phyloP scores from a whole-genome alignment of 2,888 invertebrate genomes.

The Andrena praecox region DNA sequence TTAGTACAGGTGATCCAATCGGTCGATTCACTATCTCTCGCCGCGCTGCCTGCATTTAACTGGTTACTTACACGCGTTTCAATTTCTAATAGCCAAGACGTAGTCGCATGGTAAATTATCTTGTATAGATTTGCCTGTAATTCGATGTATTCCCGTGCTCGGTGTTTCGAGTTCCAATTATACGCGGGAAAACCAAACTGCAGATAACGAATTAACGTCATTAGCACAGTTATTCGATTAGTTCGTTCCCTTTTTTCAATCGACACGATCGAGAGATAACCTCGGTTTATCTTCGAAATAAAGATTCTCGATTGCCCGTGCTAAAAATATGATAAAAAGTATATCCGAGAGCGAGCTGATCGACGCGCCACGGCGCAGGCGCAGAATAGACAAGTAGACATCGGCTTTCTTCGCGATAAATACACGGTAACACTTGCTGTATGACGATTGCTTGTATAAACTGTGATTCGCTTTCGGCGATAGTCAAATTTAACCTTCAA shows the following conservation, averaged over 20 bases:
- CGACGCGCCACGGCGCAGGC: background rate
- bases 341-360: background rate
- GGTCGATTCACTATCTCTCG: background rate
- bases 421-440: background rate
- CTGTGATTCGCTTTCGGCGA: background rate
- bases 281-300: background rate
- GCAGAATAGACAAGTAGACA: background rate
- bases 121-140: too few species aligned
- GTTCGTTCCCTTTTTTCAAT: background rate
- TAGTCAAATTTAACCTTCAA: background rate
- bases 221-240: background rate
- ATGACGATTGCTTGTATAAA: background rate
- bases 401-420: conserved; percentile 6
- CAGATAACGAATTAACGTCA: conserved; percentile 12
- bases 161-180: background rate
- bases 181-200: background rate
- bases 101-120: background rate
- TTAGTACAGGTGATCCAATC: conserved; percentile 32
- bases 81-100: background rate
- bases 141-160: too few species aligned
- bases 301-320: background rate
- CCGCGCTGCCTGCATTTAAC: background rate
- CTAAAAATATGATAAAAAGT: background rate
- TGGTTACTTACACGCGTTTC: background rate
- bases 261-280: background rate